Conservation (phyloP, 2,888 invertebrate genomes). For the Branchellion lobata region DNA sequence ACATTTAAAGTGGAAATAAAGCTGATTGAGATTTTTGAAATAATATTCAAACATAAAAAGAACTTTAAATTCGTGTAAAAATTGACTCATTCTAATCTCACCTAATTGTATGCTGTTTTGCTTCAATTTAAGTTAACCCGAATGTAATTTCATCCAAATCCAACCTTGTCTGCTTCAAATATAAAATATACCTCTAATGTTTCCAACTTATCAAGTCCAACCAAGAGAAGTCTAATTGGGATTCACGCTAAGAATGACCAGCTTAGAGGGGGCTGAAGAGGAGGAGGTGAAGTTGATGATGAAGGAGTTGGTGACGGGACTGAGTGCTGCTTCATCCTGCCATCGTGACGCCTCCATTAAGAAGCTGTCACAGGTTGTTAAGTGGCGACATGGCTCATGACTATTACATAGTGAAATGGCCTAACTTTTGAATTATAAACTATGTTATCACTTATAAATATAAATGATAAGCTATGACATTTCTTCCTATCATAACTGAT, state of each 20-base stretch:
- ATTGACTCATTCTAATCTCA: too few species aligned
- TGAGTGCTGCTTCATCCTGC: not conserved
- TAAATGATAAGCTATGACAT: too few species aligned
- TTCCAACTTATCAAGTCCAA: too few species aligned
- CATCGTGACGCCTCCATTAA: not conserved
- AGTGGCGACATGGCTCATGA: not conserved
- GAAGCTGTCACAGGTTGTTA: not conserved
- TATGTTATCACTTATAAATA: too few species aligned
- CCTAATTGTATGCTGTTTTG: too few species aligned
- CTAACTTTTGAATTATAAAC: not conserved
- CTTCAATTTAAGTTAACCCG: too few species aligned
- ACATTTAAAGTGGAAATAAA: not conserved
- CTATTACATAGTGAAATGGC: not conserved
- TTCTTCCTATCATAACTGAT: too few species aligned
- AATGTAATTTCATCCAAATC: too few species aligned
- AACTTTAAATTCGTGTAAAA: too few species aligned
- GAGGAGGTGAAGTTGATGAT: conserved; percentile 19
- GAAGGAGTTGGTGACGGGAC: conserved; percentile 30
- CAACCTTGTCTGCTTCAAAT: too few species aligned
- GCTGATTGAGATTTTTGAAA: not conserved
- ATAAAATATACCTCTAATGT: too few species aligned
- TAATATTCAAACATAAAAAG: not conserved
- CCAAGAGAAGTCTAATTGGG: too few species aligned
- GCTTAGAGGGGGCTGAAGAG: conserved; percentile 3
- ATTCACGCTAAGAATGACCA: not conserved